Base-by-base conservation (phyloP, 2,888 invertebrate species). In the Eumacrocentrus americanus region DNA sequence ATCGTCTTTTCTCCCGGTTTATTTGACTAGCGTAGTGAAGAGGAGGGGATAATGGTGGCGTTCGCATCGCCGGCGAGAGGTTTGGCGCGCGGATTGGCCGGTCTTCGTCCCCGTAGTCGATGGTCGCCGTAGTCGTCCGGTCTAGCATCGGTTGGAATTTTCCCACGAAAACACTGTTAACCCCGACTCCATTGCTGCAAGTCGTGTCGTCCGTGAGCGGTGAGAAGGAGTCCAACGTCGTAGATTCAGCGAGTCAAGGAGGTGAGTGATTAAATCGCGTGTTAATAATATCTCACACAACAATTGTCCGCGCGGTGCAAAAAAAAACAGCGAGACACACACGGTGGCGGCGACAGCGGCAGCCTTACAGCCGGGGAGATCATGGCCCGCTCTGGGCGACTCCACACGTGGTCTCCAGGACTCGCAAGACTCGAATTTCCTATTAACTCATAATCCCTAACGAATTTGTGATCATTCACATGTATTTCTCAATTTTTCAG, bases 111-210 rank as follows among this genome's bases (percentile, higher is more conserved):
- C 58, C 70, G 60, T 70, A 70, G 73, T 72, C 67, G 68, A 72
- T 73, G 75, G 67, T 72, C 72, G 68, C 67, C 71, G 68, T 65
- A 72, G 71, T 66, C 65, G 71, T 73, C 66, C 72, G 75, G 67
- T 65, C 53, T 69, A 75, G 73, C 75, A 73, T 74, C 72, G 73
- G 73, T 75, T 72, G 67, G 69, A 72, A 68, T 74, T 75, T 70
- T 68, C 64, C 51, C 60, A 70, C 68, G 71, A 74, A 75, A 76
- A 76, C 71, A 71, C 66, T 68, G 67, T 70, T 71, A 73, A 70
- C 67, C 69, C 71, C 70, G 72, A 71, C 67, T 67, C 71, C 71
- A 71, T 75, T 70, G 74, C 73, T 67, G 64, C 69, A 63, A 68
- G 67, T 70, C 66, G 70, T 67, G 67, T 73, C 70, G 69, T 57